These are phyloP conservation scores for Alca torda DNA, from an alignment of 2,797 vertebrate species.

Conservation along the genomic window DNA sequence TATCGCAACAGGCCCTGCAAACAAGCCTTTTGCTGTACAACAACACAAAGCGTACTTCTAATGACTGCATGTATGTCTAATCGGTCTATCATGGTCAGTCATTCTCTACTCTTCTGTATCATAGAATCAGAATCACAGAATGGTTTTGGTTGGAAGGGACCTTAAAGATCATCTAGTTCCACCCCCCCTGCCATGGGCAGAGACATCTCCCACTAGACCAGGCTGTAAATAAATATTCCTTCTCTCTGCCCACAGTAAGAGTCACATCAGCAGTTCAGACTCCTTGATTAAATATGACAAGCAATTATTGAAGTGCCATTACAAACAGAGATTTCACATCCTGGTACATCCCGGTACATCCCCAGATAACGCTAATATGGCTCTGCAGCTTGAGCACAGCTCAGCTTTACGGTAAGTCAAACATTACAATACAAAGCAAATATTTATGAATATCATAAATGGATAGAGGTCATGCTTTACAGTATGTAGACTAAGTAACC, in stretches of 20 bases:
- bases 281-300: conserved; percentile 2
- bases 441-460: not conserved
- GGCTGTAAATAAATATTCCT: not conserved
- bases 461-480: not conserved
- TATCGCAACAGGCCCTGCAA: not conserved
- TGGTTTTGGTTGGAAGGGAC: too few relatives aligned
- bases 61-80: not conserved
- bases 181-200: too few relatives aligned
- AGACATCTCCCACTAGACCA: too few relatives aligned
- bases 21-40: not conserved
- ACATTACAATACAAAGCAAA: not conserved
- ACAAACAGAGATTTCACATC: not conserved
- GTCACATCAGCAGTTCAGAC: not conserved
- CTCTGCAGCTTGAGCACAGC: not conserved
- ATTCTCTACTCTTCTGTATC: not conserved
- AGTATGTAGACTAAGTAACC: not conserved
- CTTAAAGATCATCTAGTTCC: too few relatives aligned
- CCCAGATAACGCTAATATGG: not conserved
- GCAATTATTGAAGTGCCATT: not conserved
- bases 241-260: not conserved
- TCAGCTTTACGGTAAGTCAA: not conserved
- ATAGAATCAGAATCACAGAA: too few relatives aligned
- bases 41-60: not conserved
- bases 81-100: not conserved
- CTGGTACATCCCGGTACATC: not conserved